Evolutionary conservation across 2,888 invertebrate genomes (phyloP).

Genomic region (Hydraecia micacea): DNA sequence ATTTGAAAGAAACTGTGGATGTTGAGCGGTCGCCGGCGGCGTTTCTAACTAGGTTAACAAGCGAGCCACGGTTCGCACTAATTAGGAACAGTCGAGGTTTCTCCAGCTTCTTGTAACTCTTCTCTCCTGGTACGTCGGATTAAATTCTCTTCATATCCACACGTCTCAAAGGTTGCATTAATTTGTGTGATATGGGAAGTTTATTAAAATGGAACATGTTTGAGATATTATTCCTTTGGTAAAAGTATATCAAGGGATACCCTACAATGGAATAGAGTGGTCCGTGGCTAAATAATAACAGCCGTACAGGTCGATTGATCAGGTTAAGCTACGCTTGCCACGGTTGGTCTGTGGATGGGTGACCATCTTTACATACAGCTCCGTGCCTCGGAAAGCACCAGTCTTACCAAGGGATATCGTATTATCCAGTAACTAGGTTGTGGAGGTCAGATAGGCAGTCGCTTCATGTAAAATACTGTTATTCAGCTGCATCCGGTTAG

Average conservation of each 20-base stretch:
- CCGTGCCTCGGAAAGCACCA: too few species aligned
- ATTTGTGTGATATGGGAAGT: conserved; percentile 19
- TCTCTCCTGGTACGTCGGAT: conserved; percentile 63
- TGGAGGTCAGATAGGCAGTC: too few species aligned
- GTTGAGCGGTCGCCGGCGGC: conserved; percentile 65
- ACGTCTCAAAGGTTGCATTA: conserved; percentile 40
- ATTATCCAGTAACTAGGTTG: too few species aligned
- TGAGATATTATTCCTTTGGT: not conserved
- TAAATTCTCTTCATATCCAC: conserved; percentile 50
- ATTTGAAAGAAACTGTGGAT: conserved; percentile 70
- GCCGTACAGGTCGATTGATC: too few species aligned
- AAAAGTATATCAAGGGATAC: not conserved
- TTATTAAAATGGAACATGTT: conserved; percentile 9
- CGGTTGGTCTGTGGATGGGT: too few species aligned
- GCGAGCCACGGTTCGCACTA: conserved; percentile 72
- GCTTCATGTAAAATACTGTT: too few species aligned
- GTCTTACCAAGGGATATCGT: too few species aligned
- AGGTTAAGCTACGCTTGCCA: too few species aligned
- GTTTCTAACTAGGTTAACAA: conserved; percentile 80
- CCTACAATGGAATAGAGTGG: not conserved
- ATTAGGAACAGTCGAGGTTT: conserved; percentile 72
- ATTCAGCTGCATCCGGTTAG: too few species aligned
- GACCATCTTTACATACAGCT: too few species aligned
- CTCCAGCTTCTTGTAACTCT: conserved; percentile 69
- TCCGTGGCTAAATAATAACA: too few species aligned